These are phyloP conservation scores for Eustalomyia histrio DNA, from an alignment of 2,888 invertebrate species.

Conservation along the genomic window DNA sequence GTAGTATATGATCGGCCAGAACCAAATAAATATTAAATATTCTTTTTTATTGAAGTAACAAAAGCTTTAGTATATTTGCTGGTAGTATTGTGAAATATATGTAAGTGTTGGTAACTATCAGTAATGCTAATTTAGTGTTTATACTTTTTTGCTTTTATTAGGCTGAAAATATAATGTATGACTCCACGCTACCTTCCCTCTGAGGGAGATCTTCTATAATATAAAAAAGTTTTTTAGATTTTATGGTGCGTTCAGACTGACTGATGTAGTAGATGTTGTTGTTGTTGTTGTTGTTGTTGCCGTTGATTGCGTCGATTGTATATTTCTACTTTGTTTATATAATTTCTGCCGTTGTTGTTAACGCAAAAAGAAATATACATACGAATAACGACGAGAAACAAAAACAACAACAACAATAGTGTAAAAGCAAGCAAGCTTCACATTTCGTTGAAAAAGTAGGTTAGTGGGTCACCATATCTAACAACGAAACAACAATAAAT, in stretches of 20 bases:
- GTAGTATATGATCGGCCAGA: no score
- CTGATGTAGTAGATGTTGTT: neutral
- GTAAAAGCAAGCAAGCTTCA: conserved; percentile 72
- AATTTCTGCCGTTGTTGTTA: conserved; percentile 58
- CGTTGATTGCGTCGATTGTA: conserved; percentile 59
- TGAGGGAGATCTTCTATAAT: no score
- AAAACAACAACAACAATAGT: conserved; percentile 10
- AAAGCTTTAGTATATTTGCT: no score
- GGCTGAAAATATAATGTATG: no score
- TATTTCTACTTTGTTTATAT: conserved; percentile 58
- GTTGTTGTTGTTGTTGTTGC: conserved; percentile 34
- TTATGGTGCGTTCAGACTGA: conserved; percentile 10
- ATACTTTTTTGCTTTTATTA: no score
- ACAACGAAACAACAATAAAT: conserved; percentile 67
- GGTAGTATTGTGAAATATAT: no score
- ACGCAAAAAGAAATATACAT: conserved; percentile 67
- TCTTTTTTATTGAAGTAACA: no score
- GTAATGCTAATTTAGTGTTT: no score
- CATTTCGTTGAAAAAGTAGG: conserved; percentile 84
- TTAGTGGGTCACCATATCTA: conserved; percentile 85
- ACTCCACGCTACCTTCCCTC: neutral
- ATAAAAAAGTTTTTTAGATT: neutral
- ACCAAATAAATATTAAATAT: no score
- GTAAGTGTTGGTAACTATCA: no score
- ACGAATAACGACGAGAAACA: conserved; percentile 14